These are phyloP conservation scores for Aphaenogaster ashmeadi DNA, from an alignment of 1,140 invertebrate species.

Conservation along the genomic window DNA sequence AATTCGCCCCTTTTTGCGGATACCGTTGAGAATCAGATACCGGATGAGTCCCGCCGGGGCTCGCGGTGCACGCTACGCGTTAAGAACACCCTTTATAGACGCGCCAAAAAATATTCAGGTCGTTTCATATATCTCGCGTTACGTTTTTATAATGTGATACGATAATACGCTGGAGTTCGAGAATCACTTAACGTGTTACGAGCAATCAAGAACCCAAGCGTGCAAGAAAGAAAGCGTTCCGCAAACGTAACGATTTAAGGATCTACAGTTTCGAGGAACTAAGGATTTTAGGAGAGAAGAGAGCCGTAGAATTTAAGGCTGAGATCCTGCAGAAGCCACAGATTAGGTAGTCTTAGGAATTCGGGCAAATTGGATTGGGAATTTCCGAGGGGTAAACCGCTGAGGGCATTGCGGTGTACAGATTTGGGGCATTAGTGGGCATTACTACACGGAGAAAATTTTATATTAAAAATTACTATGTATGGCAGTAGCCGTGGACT, in stretches of 20 bases:
- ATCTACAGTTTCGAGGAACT: background rate
- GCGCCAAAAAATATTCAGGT: background rate
- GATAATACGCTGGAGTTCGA: slow-evolving; percentile 7
- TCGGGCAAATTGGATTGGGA: background rate
- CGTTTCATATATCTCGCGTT: background rate
- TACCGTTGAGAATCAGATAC: slow-evolving; percentile 50
- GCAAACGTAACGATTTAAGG: background rate
- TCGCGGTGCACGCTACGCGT: background rate
- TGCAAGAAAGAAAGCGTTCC: background rate
- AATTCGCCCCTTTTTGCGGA: slow-evolving; percentile 51
- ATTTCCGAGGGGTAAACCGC: no score
- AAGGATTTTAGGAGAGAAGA: background rate
- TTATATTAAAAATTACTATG: no score
- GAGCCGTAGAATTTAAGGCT: background rate
- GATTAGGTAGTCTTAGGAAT: background rate
- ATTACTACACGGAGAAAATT: no score
- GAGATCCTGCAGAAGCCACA: background rate
- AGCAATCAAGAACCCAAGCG: background rate
- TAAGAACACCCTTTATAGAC: background rate
- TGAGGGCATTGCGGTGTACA: no score
- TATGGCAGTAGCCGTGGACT: no score
- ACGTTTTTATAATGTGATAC: background rate
- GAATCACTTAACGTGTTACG: background rate
- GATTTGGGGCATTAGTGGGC: no score
- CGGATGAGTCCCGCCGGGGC: slow-evolving; percentile 26